A percentile compares a stretch with the other conserved stretches of the same genome.
These are phyloP conservation scores for Himalopsyche japonica DNA, from an alignment of 2,888 invertebrate genomes.

Conservation along the genomic window DNA sequence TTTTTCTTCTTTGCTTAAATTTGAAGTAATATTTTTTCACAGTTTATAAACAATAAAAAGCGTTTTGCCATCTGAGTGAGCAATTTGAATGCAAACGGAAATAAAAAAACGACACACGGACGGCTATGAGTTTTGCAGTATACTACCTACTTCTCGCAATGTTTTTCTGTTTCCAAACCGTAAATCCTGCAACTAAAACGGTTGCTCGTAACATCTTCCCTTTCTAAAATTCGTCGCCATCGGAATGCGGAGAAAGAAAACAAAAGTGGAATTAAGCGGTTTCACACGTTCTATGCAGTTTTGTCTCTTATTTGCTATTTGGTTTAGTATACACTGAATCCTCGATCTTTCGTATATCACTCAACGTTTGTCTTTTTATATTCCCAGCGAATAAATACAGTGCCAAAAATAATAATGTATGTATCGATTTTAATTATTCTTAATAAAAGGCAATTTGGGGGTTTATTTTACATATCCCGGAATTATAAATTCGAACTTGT, in stretches of 20 bases:
- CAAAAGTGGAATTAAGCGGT: background rate
- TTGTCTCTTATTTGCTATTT: no score
- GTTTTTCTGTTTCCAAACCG: background rate
- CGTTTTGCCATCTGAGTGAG: background rate
- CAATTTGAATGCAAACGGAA: slow-evolving; percentile 10
- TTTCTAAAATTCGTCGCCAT: background rate
- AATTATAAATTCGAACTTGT: no score
- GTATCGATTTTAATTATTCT: no score
- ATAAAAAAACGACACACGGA: slow-evolving; percentile 12
- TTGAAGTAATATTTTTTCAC: background rate
- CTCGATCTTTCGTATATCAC: no score
- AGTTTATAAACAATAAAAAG: background rate
- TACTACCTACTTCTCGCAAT: background rate
- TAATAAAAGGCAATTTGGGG: no score
- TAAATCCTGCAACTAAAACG: background rate
- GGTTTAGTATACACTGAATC: no score
- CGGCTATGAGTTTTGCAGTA: background rate
- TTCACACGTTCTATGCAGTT: background rate
- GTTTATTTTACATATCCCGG: no score
- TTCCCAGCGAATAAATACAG: no score
- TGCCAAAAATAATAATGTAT: no score
- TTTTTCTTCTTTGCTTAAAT: background rate
- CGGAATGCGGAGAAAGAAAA: background rate
- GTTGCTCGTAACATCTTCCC: background rate
- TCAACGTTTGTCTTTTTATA: no score